Conservation (phyloP, 1,140 invertebrate genomes). For the Goniozus legneri region DNA sequence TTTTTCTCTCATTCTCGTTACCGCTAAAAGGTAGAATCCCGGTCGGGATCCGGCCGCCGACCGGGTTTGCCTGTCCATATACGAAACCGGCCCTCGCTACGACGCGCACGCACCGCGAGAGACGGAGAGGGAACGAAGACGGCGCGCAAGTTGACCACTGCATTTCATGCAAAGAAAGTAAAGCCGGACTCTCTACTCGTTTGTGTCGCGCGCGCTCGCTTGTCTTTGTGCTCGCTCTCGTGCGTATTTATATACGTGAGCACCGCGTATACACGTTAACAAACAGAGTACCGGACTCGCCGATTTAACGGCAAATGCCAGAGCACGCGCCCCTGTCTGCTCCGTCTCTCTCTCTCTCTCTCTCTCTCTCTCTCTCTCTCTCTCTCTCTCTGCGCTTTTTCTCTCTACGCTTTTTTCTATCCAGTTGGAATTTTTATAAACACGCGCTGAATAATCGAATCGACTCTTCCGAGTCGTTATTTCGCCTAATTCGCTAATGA, state of each 20-base stretch:
- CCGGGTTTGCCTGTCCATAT: conserved; percentile 45
- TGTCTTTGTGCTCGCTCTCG: no score
- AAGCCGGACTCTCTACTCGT: conserved; percentile 23
- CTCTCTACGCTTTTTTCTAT: no score
- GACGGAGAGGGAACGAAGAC: no score
- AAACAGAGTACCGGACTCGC: conserved; percentile 10
- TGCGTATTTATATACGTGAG: not conserved
- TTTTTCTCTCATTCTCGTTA: no score
- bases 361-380: conserved; percentile 2
- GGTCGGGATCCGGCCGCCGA: conserved; percentile 40
- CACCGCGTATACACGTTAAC: not conserved
- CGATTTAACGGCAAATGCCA: conserved; percentile 34
- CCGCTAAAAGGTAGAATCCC: conserved; percentile 42
- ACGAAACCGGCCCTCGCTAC: conserved; percentile 39
- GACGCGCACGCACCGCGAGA: conserved; percentile 25
- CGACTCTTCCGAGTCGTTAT: no score
- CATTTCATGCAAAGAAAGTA: conserved; percentile 46
- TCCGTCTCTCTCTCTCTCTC: conserved; percentile 13
- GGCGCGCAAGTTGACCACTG: conserved; percentile 30
- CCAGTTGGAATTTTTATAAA: no score
- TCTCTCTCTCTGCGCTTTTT: not conserved
- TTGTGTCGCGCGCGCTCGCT: no score
- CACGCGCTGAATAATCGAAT: no score
- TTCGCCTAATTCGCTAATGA: no score
- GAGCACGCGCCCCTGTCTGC: no score